These are phyloP conservation scores for Adineta ricciae DNA, from an alignment of 2,888 invertebrate species.

Conservation along the genomic window DNA sequence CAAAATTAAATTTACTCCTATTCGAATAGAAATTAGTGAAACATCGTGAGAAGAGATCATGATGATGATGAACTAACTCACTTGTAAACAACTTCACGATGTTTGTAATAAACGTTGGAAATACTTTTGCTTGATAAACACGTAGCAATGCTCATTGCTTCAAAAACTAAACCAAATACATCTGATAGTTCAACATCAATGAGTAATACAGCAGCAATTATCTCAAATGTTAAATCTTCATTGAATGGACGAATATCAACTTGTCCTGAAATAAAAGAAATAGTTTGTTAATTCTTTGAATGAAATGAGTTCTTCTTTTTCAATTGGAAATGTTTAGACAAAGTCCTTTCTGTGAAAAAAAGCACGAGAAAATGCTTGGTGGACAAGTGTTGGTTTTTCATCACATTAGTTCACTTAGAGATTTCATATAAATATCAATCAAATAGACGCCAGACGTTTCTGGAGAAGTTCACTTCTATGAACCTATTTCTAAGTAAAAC, in stretches of 20 bases:
- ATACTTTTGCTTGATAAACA: conserved; percentile 29
- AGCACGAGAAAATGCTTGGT: conserved; percentile 31
- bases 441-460: too few relatives aligned
- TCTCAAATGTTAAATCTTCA: conserved; percentile 77
- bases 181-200: conserved; percentile 69
- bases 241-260: conserved; percentile 57
- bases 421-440: too few relatives aligned
- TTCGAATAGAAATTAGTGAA: neutral
- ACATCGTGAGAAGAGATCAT: too few relatives aligned
- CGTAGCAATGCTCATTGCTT: conserved; percentile 61
- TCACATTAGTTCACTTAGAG: too few relatives aligned
- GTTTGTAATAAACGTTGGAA: conserved; percentile 30
- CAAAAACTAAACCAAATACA: conserved; percentile 71
- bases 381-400: conserved; percentile 46
- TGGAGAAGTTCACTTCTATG: too few relatives aligned
- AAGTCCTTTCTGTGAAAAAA: conserved; percentile 60
- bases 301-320: too few relatives aligned
- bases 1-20: conserved; percentile 30
- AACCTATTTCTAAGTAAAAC: too few relatives aligned
- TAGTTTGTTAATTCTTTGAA: conserved; percentile 59
- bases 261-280: conserved; percentile 51
- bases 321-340: neutral
- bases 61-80: neutral
- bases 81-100: conserved; percentile 22
- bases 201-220: conserved; percentile 70